These are phyloP conservation scores for Cervus canadensis DNA, from an alignment of 2,113 vertebrate genomes.

Conservation along the genomic window DNA sequence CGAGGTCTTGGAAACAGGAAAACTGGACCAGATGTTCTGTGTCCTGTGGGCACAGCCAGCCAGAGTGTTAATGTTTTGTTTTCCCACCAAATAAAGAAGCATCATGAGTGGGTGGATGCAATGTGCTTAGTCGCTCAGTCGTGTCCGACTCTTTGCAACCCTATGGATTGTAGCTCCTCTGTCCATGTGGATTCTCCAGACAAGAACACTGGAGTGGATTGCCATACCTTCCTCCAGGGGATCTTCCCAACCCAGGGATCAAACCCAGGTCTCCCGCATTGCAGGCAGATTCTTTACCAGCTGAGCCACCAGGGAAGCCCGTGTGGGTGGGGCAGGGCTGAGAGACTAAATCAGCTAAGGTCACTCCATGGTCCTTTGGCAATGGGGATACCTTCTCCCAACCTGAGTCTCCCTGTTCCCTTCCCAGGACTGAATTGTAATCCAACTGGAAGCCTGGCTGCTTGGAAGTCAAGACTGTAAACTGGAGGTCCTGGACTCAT, in stretches of 20 bases:
- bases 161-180: not conserved
- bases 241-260: not conserved
- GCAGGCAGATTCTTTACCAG: not conserved
- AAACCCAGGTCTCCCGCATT: not conserved
- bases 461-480: not conserved
- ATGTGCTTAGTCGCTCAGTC: not conserved
- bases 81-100: not conserved
- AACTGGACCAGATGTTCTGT: not conserved
- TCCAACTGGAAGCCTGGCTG: not conserved
- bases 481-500: not conserved
- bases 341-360: not conserved
- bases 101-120: not conserved
- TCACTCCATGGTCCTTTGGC: not conserved
- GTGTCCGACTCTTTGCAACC: not conserved
- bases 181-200: not conserved
- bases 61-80: not conserved
- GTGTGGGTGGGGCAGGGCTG: rapidly evolving
- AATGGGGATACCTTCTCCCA: not conserved
- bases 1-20: not conserved
- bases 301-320: not conserved
- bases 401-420: not conserved
- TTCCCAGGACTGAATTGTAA: not conserved
- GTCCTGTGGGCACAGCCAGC: not conserved
- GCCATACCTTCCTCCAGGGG: not conserved
- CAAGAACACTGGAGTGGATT: not conserved